phyloP scores from a whole-genome alignment of 2,888 invertebrate genomes.

The Neoaliturus tenellus region DNA sequence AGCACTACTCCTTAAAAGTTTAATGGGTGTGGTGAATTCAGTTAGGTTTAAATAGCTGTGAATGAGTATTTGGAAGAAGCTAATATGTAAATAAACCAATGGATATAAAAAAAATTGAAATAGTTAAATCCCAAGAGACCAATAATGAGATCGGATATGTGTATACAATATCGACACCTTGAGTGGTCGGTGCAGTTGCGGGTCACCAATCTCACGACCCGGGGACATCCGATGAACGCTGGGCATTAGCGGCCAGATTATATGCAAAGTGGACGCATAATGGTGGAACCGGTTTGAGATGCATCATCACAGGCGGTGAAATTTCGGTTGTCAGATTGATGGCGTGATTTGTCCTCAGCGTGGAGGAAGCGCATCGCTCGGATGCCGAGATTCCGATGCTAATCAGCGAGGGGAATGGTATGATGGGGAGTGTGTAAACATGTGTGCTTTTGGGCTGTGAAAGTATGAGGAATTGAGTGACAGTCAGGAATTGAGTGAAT shows the following conservation, averaged over 20 bases:
- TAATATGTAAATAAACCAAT: too few relatives aligned
- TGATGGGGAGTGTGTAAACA: neutral
- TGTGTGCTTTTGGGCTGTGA: too few relatives aligned
- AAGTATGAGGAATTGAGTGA: too few relatives aligned
- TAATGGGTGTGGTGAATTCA: too few relatives aligned
- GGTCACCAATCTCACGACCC: neutral
- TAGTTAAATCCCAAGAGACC: too few relatives aligned
- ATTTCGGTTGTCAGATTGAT: neutral
- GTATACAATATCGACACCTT: too few relatives aligned
- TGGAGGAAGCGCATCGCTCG: neutral
- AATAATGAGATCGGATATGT: neutral
- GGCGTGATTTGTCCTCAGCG: neutral
- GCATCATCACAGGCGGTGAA: conserved; percentile 1
- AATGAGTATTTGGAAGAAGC: too few relatives aligned
- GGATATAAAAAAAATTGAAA: too few relatives aligned
- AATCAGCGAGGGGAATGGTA: neutral
- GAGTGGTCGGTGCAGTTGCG: neutral
- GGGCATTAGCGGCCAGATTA: neutral
- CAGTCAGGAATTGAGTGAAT: too few relatives aligned
- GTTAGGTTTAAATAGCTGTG: too few relatives aligned
- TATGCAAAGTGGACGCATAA: conserved; percentile 19
- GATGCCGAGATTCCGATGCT: conserved; percentile 22
- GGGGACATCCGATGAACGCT: neutral
- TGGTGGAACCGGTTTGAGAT: conserved; percentile 1
- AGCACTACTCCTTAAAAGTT: too few relatives aligned